Evolutionary conservation across 2,113 vertebrate species (phyloP), one percentile per base, ranked within the genome.

Genomic region (Bubo bubo): DNA sequence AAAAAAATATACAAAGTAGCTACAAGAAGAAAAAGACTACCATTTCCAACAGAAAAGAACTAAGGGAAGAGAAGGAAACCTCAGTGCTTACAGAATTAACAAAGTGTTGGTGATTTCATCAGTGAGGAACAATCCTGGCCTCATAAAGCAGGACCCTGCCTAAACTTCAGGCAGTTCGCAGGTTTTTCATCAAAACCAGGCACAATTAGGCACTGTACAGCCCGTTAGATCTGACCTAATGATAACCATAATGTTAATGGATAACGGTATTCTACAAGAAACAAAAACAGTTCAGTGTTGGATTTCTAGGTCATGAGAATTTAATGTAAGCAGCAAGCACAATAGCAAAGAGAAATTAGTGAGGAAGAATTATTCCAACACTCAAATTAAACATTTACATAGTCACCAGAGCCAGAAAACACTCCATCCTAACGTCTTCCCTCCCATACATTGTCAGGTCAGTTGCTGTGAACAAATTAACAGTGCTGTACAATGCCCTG

Each of bases 341-440:
- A 56, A 30, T 0, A 49, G 26, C 41, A 68, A 35, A 90, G 63
- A 80, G 67, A 73, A 95, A 53, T 45, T 14, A 60, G 16, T 1
- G 11, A 79, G 79, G 39, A 72, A 41, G 50, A 70, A 93, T 63
- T 30, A 84, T 37, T 62, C 60, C 58, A 85, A 47, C 16, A 6
- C 26, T 90, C 64, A 1, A 3, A 30, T 47, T 19, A 37, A 74
- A 79, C 43, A 72, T 79, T 73, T 43, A 39, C 1, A 0, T 14
- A 37, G 52, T 24, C 59, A 63, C 12, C 47, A 47, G 53, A 47
- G 73, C 27, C 87, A 87, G 56, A 27, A 72, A 85, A 90, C 0
- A 1, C 66, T 72, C 35, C 5, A 18, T 34, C 59, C 63, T 22
- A 2, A 45, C 0, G 0, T 55, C 49, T 30, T 35, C 63, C 58